These are phyloP conservation scores for Drosophila sproati DNA, from an alignment of 1,140 invertebrate genomes.

Conservation along the genomic window DNA sequence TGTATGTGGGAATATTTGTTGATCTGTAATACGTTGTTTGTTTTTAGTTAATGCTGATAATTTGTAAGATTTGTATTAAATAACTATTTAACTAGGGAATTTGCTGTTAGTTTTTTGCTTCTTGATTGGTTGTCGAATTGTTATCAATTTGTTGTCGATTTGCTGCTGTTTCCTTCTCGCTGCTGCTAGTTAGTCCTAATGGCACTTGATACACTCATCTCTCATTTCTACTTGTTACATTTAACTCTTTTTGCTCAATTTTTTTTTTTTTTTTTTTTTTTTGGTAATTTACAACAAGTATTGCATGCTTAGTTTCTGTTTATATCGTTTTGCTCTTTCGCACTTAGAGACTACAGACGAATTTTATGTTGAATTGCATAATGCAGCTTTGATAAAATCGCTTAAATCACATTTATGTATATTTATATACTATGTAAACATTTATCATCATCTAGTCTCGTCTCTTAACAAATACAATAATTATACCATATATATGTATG, in stretches of 20 bases:
- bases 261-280: constrained; percentile 41
- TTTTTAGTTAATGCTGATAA: constrained; percentile 14
- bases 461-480: constrained; percentile 54
- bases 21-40: constrained; percentile 22
- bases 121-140: constrained; percentile 41
- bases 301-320: constrained; percentile 60
- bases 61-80: constrained; percentile 20
- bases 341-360: constrained; percentile 75
- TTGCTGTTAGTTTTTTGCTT: constrained; percentile 16
- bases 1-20: constrained; percentile 18
- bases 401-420: constrained; percentile 84
- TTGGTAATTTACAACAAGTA: constrained; percentile 81
- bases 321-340: constrained; percentile 38
- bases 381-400: constrained; percentile 84
- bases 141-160: constrained; percentile 48
- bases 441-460: constrained; percentile 65
- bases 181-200: constrained; percentile 73
- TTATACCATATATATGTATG: constrained; percentile 56
- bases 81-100: constrained; percentile 34
- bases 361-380: constrained; percentile 81
- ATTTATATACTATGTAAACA: constrained; percentile 73
- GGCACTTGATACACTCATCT: constrained; percentile 77
- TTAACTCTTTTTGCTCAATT: constrained; percentile 30
- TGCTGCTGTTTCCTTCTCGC: constrained; percentile 48
- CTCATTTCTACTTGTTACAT: constrained; percentile 59